These are phyloP conservation scores for Dolichoris vasculosae DNA, from an alignment of 1,140 invertebrate genomes.

Conservation along the genomic window DNA sequence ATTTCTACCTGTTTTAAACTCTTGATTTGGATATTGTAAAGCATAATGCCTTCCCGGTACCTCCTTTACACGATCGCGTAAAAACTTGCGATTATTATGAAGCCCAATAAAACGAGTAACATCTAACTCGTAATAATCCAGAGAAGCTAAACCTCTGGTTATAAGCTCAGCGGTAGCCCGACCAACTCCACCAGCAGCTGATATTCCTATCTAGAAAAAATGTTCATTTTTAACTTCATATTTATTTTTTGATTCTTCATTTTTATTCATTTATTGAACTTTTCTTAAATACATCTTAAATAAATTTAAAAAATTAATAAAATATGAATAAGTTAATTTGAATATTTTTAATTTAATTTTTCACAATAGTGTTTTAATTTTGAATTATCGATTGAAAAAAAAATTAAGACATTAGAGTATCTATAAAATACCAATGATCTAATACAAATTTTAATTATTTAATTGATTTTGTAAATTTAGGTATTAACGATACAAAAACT, in stretches of 20 bases:
- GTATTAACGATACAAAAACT: neutral
- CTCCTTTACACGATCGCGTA: slow-evolving; percentile 94
- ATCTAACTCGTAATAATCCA: slow-evolving; percentile 93
- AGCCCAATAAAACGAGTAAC: slow-evolving; percentile 94
- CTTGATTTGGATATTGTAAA: slow-evolving; percentile 87
- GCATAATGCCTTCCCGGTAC: slow-evolving; percentile 92
- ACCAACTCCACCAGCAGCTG: slow-evolving; percentile 95
- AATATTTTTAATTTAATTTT: no score
- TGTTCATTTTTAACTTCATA: neutral
- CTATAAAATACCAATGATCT: neutral
- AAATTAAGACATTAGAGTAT: neutral
- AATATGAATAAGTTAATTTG: no score
- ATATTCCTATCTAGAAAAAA: slow-evolving; percentile 81
- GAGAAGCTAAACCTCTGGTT: slow-evolving; percentile 85
- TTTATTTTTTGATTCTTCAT: neutral
- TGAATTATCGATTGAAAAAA: neutral
- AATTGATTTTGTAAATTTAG: no score
- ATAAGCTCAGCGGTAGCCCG: slow-evolving; percentile 93
- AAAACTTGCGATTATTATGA: slow-evolving; percentile 96
- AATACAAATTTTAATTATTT: no score
- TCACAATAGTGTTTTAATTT: no score
- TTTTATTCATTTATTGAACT: neutral
- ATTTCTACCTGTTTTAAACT: slow-evolving; percentile 92
- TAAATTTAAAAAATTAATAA: no score
- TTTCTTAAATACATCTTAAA: no score